Percentiles rank a stretch among this genome's conserved stretches.
phyloP scores from a whole-genome alignment of 2,113 vertebrate species.

The Campylorhamphus procurvoides region DNA sequence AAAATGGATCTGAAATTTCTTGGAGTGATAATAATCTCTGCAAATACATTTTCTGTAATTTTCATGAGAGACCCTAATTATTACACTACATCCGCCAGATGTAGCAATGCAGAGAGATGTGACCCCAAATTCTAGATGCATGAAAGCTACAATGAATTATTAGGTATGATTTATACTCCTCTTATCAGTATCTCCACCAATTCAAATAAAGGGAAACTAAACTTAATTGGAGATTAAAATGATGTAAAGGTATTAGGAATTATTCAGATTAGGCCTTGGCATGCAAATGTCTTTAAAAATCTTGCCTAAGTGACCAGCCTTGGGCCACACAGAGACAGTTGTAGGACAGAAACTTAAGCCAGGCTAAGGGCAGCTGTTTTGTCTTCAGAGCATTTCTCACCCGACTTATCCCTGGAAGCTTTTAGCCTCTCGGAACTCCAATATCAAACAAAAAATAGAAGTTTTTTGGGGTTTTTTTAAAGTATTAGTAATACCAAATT shows the following conservation, averaged over 20 bases:
- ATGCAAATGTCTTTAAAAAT: neutral
- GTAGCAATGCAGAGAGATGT: constrained; percentile 11
- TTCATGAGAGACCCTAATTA: constrained; percentile 9
- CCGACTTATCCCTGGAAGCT: neutral
- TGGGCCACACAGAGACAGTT: neutral
- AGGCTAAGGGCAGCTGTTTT: neutral
- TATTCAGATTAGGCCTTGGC: neutral
- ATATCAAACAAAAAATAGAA: neutral
- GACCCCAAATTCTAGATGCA: constrained; percentile 11
- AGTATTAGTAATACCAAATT: neutral
- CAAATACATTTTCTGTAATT: neutral
- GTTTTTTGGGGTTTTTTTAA: neutral
- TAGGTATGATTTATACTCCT: neutral
- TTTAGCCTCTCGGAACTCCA: neutral
- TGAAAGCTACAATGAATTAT: neutral
- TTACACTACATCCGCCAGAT: constrained; percentile 18
- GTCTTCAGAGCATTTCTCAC: neutral
- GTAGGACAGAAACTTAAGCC: neutral
- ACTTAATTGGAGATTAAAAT: neutral
- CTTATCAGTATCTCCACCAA: neutral
- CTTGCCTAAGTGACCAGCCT: neutral
- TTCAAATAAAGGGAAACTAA: neutral
- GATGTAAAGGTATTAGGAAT: neutral
- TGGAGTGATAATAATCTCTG: neutral
- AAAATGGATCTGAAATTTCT: neutral